phyloP scores from a whole-genome alignment of 2,113 vertebrate genomes.

The Xyrauchen texanus region DNA sequence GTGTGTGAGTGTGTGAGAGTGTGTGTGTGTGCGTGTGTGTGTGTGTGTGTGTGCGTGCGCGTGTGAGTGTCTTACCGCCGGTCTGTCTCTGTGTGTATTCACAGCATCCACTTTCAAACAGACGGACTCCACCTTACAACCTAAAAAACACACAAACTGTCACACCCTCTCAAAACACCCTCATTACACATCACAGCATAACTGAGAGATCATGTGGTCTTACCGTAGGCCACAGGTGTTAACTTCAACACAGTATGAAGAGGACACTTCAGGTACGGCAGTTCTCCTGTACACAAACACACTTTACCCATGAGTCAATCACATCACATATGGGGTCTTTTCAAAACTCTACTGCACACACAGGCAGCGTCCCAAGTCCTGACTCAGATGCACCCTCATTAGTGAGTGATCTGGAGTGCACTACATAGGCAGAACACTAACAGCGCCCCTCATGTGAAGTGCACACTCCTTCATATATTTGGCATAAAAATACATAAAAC shows the following conservation, averaged over 20 bases:
- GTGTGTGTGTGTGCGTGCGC: neutral
- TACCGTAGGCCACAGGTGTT: slow-evolving; percentile 95
- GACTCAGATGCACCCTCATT: too few species aligned
- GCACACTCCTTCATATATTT: too few species aligned
- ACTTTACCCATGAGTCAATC: neutral
- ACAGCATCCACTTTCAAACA: slow-evolving; percentile 89
- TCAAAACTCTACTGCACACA: too few species aligned
- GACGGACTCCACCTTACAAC: slow-evolving; percentile 91
- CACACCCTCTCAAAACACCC: neutral
- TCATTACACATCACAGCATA: neutral
- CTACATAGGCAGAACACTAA: too few species aligned
- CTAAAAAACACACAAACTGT: slow-evolving; percentile 58
- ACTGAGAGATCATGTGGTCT: slow-evolving; percentile 46
- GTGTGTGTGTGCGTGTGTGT: too few species aligned
- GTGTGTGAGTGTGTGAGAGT: too few species aligned
- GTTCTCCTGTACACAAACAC: slow-evolving; percentile 76
- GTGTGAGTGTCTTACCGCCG: slow-evolving; percentile 80
- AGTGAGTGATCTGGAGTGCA: too few species aligned
- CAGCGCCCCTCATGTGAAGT: too few species aligned
- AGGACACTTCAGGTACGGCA: slow-evolving; percentile 96
- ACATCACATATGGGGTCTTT: too few species aligned
- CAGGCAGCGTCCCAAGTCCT: too few species aligned
- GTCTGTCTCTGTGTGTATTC: slow-evolving; percentile 90
- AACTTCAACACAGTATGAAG: slow-evolving; percentile 95
- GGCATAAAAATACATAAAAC: too few species aligned